Percentiles rank a stretch among this genome's conserved stretches.
Conservation (phyloP, 2,113 vertebrate species). For the Vulpes lagopus region DNA sequence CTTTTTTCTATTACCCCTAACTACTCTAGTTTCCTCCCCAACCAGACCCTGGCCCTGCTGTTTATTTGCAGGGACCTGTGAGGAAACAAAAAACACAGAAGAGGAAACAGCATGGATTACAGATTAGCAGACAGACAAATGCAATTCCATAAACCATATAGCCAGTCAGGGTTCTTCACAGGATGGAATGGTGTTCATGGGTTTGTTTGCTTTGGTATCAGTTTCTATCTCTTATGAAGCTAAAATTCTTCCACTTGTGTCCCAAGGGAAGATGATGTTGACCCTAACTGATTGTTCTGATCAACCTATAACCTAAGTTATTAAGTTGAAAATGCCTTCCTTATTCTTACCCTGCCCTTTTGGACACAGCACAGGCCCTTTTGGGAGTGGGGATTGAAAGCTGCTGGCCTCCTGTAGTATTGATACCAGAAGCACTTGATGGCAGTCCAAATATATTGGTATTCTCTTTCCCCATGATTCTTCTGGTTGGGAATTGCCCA, state of each 20-base stretch:
- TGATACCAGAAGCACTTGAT: slow-evolving; percentile 25
- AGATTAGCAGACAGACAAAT: slow-evolving; percentile 60
- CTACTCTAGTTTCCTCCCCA: slow-evolving; percentile 60
- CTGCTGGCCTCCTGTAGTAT: background rate
- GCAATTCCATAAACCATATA: slow-evolving; percentile 63
- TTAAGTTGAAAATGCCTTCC: slow-evolving; percentile 46
- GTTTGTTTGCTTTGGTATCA: slow-evolving; percentile 67
- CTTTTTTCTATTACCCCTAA: slow-evolving; percentile 55
- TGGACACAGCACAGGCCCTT: background rate
- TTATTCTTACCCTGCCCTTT: slow-evolving; percentile 34
- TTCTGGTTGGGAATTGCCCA: slow-evolving; percentile 34
- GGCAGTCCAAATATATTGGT: slow-evolving; percentile 6
- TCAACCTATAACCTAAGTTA: slow-evolving; percentile 45
- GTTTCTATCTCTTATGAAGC: slow-evolving; percentile 59
- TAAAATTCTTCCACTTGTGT: slow-evolving; percentile 43
- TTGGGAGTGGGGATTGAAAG: background rate
- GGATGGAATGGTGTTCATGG: slow-evolving; percentile 37
- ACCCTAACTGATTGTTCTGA: slow-evolving; percentile 27
- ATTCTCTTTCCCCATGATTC: slow-evolving; percentile 36
- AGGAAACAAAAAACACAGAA: slow-evolving; percentile 57
- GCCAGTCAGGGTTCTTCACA: slow-evolving; percentile 42
- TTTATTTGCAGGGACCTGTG: slow-evolving; percentile 64
- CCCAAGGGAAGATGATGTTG: background rate
- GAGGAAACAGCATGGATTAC: slow-evolving; percentile 54
- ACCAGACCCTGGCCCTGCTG: slow-evolving; percentile 61